A percentile compares a stretch with the other conserved stretches of the same genome.
These are phyloP conservation scores for Procavia capensis DNA, from an alignment of 2,113 vertebrate genomes.

Conservation along the genomic window DNA sequence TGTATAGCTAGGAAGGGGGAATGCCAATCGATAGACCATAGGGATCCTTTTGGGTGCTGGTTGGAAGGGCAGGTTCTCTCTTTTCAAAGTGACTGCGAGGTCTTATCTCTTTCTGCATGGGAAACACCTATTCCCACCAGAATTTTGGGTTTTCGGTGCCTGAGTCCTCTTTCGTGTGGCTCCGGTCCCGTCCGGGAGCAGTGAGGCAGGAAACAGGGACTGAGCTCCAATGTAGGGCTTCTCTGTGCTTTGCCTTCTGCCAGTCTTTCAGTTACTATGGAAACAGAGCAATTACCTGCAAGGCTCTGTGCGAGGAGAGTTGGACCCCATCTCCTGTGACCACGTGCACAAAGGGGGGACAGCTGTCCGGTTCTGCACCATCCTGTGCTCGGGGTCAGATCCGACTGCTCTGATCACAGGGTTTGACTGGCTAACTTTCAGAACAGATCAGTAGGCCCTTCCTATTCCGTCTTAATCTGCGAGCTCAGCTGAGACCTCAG, in stretches of 20 bases:
- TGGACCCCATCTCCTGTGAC: background rate
- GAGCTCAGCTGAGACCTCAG: background rate
- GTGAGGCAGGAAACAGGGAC: too few relatives aligned
- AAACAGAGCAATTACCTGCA: too few relatives aligned
- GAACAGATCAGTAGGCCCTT: background rate
- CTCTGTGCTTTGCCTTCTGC: background rate
- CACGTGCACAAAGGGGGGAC: too few relatives aligned
- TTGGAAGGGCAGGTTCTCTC: background rate
- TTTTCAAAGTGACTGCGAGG: background rate
- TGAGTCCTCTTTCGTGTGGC: too few relatives aligned
- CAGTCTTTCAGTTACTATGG: fast-evolving
- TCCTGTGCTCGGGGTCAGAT: too few relatives aligned
- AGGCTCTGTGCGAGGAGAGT: background rate
- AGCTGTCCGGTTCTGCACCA: too few relatives aligned
- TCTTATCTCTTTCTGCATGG: fast-evolving
- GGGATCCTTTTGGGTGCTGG: background rate
- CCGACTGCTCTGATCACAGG: background rate
- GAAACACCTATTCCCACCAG: fast-evolving
- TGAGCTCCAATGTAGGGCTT: background rate
- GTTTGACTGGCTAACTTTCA: background rate
- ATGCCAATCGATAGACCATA: fast-evolving
- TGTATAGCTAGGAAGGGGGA: background rate
- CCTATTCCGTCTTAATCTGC: background rate
- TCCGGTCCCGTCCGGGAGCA: too few relatives aligned
- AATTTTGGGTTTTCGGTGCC: background rate